phyloP scores from a whole-genome alignment of 2,113 vertebrate species.

The Anolis sagrei region DNA sequence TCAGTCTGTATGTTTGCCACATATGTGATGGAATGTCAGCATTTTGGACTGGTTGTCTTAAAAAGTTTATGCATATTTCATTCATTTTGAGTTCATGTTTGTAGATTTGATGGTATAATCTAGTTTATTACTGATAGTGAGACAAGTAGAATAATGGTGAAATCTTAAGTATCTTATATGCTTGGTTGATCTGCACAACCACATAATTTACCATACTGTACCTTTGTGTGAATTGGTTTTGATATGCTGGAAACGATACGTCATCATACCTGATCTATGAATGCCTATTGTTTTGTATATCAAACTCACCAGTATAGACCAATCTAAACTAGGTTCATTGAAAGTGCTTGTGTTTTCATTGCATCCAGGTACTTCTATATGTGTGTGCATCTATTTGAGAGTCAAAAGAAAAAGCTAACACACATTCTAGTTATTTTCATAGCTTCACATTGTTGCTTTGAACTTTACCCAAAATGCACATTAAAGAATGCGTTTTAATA shows the following conservation, averaged over 20 bases:
- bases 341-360: neutral
- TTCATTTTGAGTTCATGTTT: neutral
- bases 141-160: neutral
- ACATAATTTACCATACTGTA: neutral
- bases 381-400: neutral
- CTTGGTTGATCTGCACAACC: neutral
- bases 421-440: neutral
- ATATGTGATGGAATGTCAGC: neutral
- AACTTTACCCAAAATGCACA: neutral
- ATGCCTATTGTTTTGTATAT: neutral
- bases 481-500: neutral
- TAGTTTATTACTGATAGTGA: neutral
- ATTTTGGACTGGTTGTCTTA: neutral
- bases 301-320: neutral
- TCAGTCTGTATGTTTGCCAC: neutral
- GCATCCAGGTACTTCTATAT: neutral
- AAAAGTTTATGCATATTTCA: neutral
- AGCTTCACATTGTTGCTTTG: neutral
- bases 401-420: neutral
- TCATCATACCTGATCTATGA: too few relatives aligned
- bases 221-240: neutral
- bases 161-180: neutral
- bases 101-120: neutral
- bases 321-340: neutral
- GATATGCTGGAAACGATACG: neutral